Conservation (phyloP, 2,888 invertebrate species). For the Sphinx pinastri region DNA sequence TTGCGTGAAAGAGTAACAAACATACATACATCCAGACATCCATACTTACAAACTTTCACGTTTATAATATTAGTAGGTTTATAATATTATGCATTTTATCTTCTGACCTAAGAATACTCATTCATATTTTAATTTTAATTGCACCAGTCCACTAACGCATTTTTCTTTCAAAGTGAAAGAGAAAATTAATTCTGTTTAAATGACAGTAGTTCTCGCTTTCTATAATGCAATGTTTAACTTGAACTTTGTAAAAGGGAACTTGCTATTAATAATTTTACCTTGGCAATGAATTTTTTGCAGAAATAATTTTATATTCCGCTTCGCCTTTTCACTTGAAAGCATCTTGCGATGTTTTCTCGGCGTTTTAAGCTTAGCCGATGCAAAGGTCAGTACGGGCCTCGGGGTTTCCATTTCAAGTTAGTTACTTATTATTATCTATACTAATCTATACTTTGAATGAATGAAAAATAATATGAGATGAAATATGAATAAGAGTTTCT, state of each 20-base stretch:
- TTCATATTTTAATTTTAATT: too few relatives aligned
- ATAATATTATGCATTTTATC: too few relatives aligned
- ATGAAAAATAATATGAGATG: too few relatives aligned
- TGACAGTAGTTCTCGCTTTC: background rate
- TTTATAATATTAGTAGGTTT: too few relatives aligned
- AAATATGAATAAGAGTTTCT: too few relatives aligned
- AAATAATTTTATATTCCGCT: background rate
- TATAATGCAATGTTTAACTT: background rate
- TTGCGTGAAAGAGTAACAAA: too few relatives aligned
- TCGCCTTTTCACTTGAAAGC: background rate
- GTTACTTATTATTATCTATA: background rate
- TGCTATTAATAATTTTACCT: background rate
- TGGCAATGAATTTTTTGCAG: slow-evolving; percentile 9
- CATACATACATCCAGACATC: too few relatives aligned
- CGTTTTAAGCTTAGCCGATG: background rate
- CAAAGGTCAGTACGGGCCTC: background rate
- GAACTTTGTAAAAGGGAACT: background rate
- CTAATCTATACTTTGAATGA: background rate
- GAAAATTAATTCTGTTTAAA: too few relatives aligned
- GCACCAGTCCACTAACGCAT: too few relatives aligned
- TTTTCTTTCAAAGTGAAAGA: too few relatives aligned
- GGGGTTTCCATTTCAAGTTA: background rate
- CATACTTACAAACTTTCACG: too few relatives aligned
- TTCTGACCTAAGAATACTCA: too few relatives aligned
- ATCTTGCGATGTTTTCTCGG: background rate